Base-by-base conservation (phyloP, 2,113 vertebrate species). In the Dicaeum eximium region DNA sequence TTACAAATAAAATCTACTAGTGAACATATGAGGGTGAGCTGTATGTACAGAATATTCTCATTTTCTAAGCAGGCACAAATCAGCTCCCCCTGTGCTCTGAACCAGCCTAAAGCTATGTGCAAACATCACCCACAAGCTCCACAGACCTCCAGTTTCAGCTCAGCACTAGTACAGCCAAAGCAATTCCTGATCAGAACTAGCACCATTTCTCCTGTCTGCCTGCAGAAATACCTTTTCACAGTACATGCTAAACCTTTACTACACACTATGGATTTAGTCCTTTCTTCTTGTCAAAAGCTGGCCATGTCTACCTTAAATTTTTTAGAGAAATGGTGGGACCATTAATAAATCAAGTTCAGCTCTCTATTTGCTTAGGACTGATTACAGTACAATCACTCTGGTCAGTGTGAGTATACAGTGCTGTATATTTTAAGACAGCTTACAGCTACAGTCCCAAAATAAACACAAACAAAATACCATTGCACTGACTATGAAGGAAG, bases 401-500 rank as follows among this genome's bases (percentile, higher is more conserved):
- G n/a, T 42, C 74, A 80, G 28, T 1, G 0, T 19, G n/a, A 60
- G 56, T 27, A 40, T 42, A 65, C 23, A 62, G 81, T 30, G 57
- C 3, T 74, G 58, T 90, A 90, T 96, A 90, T 96, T 94, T 97
- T 92, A 90, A 92, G 88, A 90, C 10, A 54, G 80, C 60, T 61
- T 88, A 72, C 54, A 75, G 86, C 37, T 70, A 51, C 65, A 20
- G 31, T 84, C 72, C 40, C n/a, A 95, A 96, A 96, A 96, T 94
- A 96, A 96, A 92, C 77, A 90, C 77, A 92, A 88, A 93, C 62
- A 78, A 83, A 95, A 97, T 96, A 67, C 90, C 82, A 84, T 45
- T 11, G 7, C 9, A 2, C 67, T 92, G 79, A 96, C 67, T 80
- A 58, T n/a, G 75, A 96, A 93, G 82, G 88, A 88, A 90, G 78